Base-by-base conservation (phyloP, 2,888 invertebrate species). In the Allophyes oxyacanthae region DNA sequence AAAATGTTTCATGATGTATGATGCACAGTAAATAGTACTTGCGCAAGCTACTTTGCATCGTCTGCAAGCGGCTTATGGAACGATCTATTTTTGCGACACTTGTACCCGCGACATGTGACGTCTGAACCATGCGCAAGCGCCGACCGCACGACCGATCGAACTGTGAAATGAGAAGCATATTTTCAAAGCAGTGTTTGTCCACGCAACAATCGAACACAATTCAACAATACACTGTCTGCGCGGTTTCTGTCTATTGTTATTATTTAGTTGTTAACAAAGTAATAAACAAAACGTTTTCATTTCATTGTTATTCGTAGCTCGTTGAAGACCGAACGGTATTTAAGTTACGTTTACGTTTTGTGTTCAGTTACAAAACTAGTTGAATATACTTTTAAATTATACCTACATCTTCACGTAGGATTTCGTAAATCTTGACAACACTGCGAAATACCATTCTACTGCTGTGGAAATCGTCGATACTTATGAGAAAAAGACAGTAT, bases 291-390 rank as follows among this genome's bases (percentile, higher is more conserved):
- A 40, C 37, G 14, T 33, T 55, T 33, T 36, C 36, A 14, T n/a
- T 20, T 49, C 55, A 55, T 52, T 65, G 51, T 65, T 53, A 57
- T 55, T 41, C 48, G 40, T 9, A 26, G 15, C 36, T 28, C n/a
- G 38, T 40, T 34, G 25, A 30, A 25, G 7, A 15, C 8, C 2
- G 5, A 41, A 42, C 41, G 34, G 13, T 33, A 43, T 8, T 15
- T n/a, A 33, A 26, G 33, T 41, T 2, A n/a, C 5, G 26, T 34
- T 32, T 37, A 2, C 6, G 33, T 25, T 11, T 28, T 42, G 14
- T 26, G 6, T 28, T 28, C 4, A 28, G 41, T 9, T 25, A 25
- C 13, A 4, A 42, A 1, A 28, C 9, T 13, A 34, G 20, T 4
- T 20, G 20, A 20, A 20, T 20, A 20, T 20, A 20, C 20, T 20